phyloP scores from a whole-genome alignment of 2,888 invertebrate genomes.

The Rhimphoctona megacephalus region DNA sequence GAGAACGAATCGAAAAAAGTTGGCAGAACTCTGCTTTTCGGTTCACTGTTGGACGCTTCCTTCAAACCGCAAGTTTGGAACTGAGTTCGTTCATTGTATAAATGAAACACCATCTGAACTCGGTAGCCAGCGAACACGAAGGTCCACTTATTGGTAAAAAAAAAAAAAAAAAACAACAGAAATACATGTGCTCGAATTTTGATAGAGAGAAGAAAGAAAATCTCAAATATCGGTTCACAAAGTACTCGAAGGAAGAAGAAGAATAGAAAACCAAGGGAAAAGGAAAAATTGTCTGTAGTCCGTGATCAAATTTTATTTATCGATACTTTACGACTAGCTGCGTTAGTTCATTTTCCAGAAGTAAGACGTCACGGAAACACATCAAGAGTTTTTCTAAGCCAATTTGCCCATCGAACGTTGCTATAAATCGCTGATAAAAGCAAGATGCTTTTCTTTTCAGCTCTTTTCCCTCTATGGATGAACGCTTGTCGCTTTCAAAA shows the following conservation, averaged over 20 bases:
- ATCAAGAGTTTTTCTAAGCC: slow-evolving; percentile 23
- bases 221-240: background rate
- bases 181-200: slow-evolving; percentile 27
- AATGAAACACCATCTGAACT: slow-evolving; percentile 39
- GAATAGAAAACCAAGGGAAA: background rate
- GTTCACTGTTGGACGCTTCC: slow-evolving; percentile 14
- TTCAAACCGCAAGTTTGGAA: slow-evolving; percentile 33
- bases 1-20: slow-evolving; percentile 18
- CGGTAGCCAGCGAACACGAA: slow-evolving; percentile 16
- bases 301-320: slow-evolving; percentile 20
- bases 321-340: slow-evolving; percentile 30
- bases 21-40: slow-evolving; percentile 22
- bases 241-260: slow-evolving; percentile 8
- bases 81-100: slow-evolving; percentile 10
- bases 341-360: background rate
- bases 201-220: background rate
- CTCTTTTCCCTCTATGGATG: background rate
- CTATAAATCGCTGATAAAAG: slow-evolving; percentile 4
- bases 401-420: slow-evolving; percentile 2
- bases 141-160: slow-evolving; percentile 5
- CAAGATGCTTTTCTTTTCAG: background rate
- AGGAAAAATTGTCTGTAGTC: slow-evolving; percentile 27
- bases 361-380: background rate
- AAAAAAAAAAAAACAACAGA: background rate
- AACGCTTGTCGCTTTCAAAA: background rate